phyloP scores from a whole-genome alignment of 2,113 vertebrate genomes.

The Ciconia stormi region DNA sequence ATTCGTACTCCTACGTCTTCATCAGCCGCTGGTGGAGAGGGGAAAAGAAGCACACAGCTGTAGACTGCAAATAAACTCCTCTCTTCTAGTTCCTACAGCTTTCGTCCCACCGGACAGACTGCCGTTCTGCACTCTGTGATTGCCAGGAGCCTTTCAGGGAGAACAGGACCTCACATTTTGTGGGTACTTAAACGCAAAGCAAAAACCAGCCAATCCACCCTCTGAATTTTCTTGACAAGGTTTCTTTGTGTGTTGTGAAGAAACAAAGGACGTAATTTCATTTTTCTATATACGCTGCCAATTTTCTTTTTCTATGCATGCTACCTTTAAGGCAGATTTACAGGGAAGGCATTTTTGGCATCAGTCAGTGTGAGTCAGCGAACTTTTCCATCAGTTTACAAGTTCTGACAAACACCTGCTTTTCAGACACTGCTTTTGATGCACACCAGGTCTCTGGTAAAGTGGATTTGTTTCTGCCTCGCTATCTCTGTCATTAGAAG shows the following conservation, averaged over 20 bases:
- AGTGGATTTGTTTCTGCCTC: conserved; percentile 23
- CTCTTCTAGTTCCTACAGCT: neutral
- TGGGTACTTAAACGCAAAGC: neutral
- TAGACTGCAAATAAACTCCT: neutral
- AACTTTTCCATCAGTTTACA: conserved; percentile 27
- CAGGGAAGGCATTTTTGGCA: conserved; percentile 9
- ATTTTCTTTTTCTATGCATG: neutral
- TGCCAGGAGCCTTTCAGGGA: neutral
- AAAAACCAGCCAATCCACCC: neutral
- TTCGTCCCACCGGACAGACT: neutral
- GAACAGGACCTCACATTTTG: neutral
- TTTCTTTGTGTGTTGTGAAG: neutral
- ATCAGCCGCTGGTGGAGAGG: neutral
- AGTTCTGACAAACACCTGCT: conserved; percentile 45
- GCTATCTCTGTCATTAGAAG: neutral
- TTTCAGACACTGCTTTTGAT: conserved; percentile 14
- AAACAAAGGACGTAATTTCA: neutral
- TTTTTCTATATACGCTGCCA: neutral
- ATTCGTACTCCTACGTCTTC: neutral
- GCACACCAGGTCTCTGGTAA: neutral
- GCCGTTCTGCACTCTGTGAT: rapidly evolving
- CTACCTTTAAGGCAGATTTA: conserved; percentile 26
- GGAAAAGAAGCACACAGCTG: neutral
- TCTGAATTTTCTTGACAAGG: neutral
- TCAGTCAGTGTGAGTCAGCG: neutral